A percentile compares a stretch with the other conserved stretches of the same genome.
phyloP scores from a whole-genome alignment of 2,888 invertebrate species.

The Drosophila falleni region DNA sequence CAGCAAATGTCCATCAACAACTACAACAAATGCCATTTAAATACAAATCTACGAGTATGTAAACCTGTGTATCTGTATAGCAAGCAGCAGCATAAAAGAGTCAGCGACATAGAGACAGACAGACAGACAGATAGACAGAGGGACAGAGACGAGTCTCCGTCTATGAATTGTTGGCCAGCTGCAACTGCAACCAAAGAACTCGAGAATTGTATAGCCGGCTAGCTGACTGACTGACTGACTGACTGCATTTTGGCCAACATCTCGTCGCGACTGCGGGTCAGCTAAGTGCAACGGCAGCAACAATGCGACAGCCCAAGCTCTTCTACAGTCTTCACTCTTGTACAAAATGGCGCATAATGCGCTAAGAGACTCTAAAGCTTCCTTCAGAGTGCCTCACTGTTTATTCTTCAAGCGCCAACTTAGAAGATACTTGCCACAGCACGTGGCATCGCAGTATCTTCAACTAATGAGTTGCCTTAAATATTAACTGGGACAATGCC shows the following conservation, averaged over 20 bases:
- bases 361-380: slow-evolving; percentile 24
- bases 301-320: slow-evolving; percentile 41
- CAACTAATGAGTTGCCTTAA: slow-evolving; percentile 67
- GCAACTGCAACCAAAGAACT: slow-evolving; percentile 25
- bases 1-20: slow-evolving; percentile 80
- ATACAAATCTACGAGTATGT: slow-evolving; percentile 15
- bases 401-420: slow-evolving; percentile 33
- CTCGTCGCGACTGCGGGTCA: slow-evolving; percentile 60
- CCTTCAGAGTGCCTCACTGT: slow-evolving; percentile 16
- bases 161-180: slow-evolving; percentile 41
- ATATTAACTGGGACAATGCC: slow-evolving; percentile 43
- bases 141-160: slow-evolving; percentile 2
- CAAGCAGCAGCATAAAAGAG: slow-evolving; percentile 58
- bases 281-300: slow-evolving; percentile 65
- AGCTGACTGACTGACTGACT: slow-evolving; percentile 9
- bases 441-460: slow-evolving; percentile 40
- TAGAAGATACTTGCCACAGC: slow-evolving; percentile 27
- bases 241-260: slow-evolving; percentile 45
- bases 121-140: slow-evolving; percentile 1
- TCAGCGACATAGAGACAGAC: slow-evolving; percentile 39
- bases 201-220: slow-evolving; percentile 11
- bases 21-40: slow-evolving; percentile 57
- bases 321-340: slow-evolving; percentile 9
- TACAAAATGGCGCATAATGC: slow-evolving; percentile 50
- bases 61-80: slow-evolving; percentile 33